Percentiles rank a stretch among this genome's conserved stretches.
phyloP scores from a whole-genome alignment of 2,888 invertebrate species.

The Griposia aprilina region DNA sequence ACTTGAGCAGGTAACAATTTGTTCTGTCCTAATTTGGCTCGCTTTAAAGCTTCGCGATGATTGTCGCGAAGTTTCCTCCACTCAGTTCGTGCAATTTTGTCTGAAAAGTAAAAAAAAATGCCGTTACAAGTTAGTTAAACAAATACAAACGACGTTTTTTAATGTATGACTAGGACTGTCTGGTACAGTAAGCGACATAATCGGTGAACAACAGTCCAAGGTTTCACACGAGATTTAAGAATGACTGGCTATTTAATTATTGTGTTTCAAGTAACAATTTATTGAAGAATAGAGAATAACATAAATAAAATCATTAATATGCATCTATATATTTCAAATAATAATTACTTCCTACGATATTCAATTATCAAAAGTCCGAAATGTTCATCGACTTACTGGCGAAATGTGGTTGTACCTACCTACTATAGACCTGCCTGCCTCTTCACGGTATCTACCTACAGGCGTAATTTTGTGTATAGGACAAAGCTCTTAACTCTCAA shows the following conservation, averaged over 20 bases:
- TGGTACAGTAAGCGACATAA: neutral
- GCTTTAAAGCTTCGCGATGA: constrained; percentile 85
- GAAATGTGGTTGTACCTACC: neutral
- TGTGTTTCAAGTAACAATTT: neutral
- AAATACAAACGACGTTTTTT: neutral
- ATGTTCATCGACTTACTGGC: neutral
- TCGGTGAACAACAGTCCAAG: neutral
- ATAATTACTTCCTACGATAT: neutral
- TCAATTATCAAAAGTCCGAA: neutral
- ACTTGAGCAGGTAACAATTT: constrained; percentile 86
- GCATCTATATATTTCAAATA: neutral
- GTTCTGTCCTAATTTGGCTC: constrained; percentile 86
- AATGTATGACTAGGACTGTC: neutral
- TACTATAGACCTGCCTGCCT: neutral
- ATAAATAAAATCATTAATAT: neutral
- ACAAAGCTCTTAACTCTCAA: neutral
- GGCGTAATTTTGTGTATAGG: neutral
- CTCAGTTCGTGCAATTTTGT: constrained; percentile 83
- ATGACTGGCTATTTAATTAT: neutral
- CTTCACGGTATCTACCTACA: neutral
- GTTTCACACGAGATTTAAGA: neutral
- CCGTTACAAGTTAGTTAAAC: neutral
- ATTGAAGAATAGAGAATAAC: neutral
- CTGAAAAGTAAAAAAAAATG: constrained; percentile 72
- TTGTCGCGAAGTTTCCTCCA: constrained; percentile 87